Percentiles rank a stretch among this genome's conserved stretches.
Conservation (phyloP, 2,113 vertebrate genomes). For the Thalassoma bifasciatum region DNA sequence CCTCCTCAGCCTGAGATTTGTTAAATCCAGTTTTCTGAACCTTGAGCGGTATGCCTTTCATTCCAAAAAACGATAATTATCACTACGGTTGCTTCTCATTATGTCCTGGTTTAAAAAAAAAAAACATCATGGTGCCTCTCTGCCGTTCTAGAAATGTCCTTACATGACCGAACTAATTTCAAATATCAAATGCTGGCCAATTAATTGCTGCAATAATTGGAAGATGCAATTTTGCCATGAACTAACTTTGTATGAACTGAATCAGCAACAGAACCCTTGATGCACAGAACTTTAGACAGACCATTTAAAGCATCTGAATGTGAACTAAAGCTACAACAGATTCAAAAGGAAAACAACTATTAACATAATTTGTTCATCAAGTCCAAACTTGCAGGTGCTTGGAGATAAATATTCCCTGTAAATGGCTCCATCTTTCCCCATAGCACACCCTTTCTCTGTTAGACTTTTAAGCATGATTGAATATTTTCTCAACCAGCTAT, state of each 20-base stretch:
- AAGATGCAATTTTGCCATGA: neutral
- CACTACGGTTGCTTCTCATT: neutral
- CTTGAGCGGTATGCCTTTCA: neutral
- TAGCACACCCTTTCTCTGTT: neutral
- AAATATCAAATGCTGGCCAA: neutral
- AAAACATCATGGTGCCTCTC: neutral
- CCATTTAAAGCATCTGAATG: neutral
- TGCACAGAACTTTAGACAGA: neutral
- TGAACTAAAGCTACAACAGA: slow-evolving; percentile 4
- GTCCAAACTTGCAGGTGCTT: slow-evolving; percentile 33
- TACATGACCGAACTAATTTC: neutral
- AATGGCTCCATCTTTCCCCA: neutral
- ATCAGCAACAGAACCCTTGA: neutral
- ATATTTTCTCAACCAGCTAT: slow-evolving; percentile 35
- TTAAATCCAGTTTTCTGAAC: too few species aligned
- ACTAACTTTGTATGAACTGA: neutral
- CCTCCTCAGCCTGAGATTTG: too few species aligned
- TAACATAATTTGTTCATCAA: neutral
- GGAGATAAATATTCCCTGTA: slow-evolving; percentile 39
- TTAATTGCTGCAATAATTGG: neutral
- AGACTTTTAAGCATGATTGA: slow-evolving; percentile 46
- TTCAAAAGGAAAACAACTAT: slow-evolving; percentile 19
- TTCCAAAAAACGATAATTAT: neutral
- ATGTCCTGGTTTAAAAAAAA: neutral
- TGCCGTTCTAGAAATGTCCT: neutral